These are phyloP conservation scores for Lontra canadensis DNA, from an alignment of 2,113 vertebrate genomes.

Conservation along the genomic window DNA sequence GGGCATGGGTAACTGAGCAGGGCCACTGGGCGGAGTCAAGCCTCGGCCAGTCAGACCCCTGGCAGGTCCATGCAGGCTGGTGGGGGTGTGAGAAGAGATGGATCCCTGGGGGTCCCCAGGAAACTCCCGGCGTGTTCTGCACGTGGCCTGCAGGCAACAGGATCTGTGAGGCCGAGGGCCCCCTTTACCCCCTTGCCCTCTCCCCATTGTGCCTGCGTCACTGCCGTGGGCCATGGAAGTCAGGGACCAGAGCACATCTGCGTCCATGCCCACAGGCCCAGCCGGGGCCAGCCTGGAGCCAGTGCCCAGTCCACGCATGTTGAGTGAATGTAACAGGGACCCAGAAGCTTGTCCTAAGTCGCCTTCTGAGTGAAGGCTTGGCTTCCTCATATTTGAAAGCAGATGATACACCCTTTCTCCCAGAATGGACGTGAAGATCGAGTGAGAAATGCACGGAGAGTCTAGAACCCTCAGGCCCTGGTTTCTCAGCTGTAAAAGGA, in stretches of 20 bases:
- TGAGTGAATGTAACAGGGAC: not conserved
- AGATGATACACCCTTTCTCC: not conserved
- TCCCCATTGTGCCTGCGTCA: accelerated
- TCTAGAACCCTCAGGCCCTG: not conserved
- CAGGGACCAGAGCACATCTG: accelerated
- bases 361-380: accelerated
- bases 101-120: not conserved
- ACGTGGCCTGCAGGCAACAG: not conserved
- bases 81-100: not conserved
- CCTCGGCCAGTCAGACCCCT: not conserved
- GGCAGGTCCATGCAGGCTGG: too few relatives aligned
- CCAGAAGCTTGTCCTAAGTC: accelerated
- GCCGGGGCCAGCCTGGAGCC: not conserved
- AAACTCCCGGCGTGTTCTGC: accelerated
- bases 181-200: not conserved
- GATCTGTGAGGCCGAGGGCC: not conserved
- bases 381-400: too few relatives aligned
- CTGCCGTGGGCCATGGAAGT: too few relatives aligned
- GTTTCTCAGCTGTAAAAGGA: not conserved
- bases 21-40: not conserved
- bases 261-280: not conserved
- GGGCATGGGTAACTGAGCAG: not conserved
- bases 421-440: not conserved
- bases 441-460: not conserved
- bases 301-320: accelerated